A percentile compares a stretch with the other conserved stretches of the same genome.
These are phyloP conservation scores for Panzeria rudis DNA, from an alignment of 2,888 invertebrate species.

Conservation along the genomic window DNA sequence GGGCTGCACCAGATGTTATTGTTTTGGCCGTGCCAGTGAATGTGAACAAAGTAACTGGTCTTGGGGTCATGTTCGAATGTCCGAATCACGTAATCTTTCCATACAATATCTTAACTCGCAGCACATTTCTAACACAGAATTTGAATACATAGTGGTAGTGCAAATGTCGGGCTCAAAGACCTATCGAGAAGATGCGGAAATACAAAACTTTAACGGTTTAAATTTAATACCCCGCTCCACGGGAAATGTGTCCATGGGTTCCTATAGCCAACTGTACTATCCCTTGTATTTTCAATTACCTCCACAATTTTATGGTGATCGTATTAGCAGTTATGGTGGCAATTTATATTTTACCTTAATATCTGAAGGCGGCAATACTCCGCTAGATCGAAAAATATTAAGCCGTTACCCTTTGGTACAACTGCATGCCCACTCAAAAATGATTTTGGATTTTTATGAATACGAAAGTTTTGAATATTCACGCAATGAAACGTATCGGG, in stretches of 20 bases:
- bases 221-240: conserved; percentile 86
- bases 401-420: conserved; percentile 91
- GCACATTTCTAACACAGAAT: conserved; percentile 79
- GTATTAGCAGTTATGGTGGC: conserved; percentile 96
- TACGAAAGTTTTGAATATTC: conserved; percentile 82
- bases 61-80: conserved; percentile 91
- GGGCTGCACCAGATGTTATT: conserved; percentile 98
- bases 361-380: conserved; percentile 86
- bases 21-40: conserved; percentile 93
- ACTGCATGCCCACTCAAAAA: conserved; percentile 89
- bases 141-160: conserved; percentile 83
- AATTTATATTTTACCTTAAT: conserved; percentile 91
- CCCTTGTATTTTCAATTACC: conserved; percentile 86
- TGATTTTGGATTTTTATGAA: conserved; percentile 91
- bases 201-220: conserved; percentile 86
- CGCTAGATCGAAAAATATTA: conserved; percentile 85
- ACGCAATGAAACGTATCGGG: conserved; percentile 85
- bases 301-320: conserved; percentile 92
- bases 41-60: conserved; percentile 93
- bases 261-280: conserved; percentile 80
- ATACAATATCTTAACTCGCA: conserved; percentile 80
- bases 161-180: conserved; percentile 82
- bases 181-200: conserved; percentile 83
- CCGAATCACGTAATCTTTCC: conserved; percentile 85
- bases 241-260: conserved; percentile 83